Evolutionary conservation across 2,113 vertebrate genomes (phyloP), one percentile per base, ranked within the genome.

Genomic region (Peromyscus polionotus): DNA sequence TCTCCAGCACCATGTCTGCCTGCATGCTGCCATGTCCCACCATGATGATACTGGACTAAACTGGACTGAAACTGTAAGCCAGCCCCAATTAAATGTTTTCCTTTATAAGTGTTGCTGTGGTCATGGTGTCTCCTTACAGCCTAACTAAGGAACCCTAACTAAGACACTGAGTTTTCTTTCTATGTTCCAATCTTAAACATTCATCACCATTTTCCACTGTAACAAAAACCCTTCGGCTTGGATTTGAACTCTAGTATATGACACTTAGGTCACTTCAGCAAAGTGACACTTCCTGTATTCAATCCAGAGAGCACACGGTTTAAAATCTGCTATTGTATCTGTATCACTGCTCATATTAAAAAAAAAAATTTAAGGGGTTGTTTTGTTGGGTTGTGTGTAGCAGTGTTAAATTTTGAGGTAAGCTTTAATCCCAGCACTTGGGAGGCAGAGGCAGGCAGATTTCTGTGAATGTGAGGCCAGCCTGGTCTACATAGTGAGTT

Each of bases 181-280:
- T 73, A 90, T 54, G 59, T 93, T 87, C 61, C 87, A 94, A 93
- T 67, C 63, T 36, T 93, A 94, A 95, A 94, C 93, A 96, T 90
- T 67, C 93, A 95, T 95, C 86, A 95, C 94, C 94, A 96, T 93
- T 88, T 96, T 97, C 93, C 48, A 83, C 7, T 92, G 90, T 90
- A 85, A 95, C 92, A 95, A 87, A 93, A 94, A 88, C 51, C 96
- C n/a, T 84, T 83, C 86, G 31, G 79, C 94, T 94, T 85, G 90
- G 77, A 79, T 94, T 93, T 86, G 68, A 95, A 93, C 33, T 90
- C 45, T 61, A 70, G 33, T 80, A 10, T 59, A 68, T 39, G 42
- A 88, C 85, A 95, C 17, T 93, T 88, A 22, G 22, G 42, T 77
- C 42, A 77, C 42, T 51, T 77, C 13, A 90, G 79, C 68, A 95